Evolutionary conservation across 1,140 invertebrate genomes (phyloP).

Genomic region (Drosophila arizonae): DNA sequence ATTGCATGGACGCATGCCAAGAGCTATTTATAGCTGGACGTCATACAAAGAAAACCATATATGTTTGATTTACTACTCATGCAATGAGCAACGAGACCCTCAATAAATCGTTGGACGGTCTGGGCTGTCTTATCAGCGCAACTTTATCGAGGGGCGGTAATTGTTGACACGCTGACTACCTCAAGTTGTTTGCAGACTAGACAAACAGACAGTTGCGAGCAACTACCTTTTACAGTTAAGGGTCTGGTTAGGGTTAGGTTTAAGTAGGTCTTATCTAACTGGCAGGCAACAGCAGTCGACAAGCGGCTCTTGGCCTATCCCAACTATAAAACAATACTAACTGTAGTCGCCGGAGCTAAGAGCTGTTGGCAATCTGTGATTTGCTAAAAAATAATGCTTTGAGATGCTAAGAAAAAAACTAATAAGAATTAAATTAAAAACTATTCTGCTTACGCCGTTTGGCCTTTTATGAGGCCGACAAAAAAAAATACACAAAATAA

Average conservation of each 20-base stretch:
- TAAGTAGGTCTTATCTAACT: constrained; percentile 19
- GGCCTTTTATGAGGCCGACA: constrained; percentile 58
- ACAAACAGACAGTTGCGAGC: constrained; percentile 20
- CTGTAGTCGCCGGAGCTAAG: constrained; percentile 22
- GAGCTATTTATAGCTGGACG: constrained; percentile 43
- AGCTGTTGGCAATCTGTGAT: constrained; percentile 26
- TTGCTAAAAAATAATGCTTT: too few relatives aligned
- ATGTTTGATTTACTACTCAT: constrained; percentile 44
- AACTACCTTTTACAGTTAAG: constrained; percentile 39
- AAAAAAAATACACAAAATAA: constrained; percentile 49
- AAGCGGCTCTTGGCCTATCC: constrained; percentile 32
- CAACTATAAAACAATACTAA: constrained; percentile 34
- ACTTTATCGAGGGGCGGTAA: constrained; percentile 39
- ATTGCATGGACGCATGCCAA: constrained; percentile 19
- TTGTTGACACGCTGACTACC: constrained; percentile 41
- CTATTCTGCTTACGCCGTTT: constrained; percentile 60
- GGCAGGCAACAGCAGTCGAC: constrained; percentile 22
- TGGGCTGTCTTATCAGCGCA: constrained; percentile 44
- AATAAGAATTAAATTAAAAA: constrained; percentile 73
- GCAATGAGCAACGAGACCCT: constrained; percentile 21
- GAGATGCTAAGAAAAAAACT: too few relatives aligned
- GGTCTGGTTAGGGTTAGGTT: constrained; percentile 22
- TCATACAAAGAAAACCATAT: constrained; percentile 34
- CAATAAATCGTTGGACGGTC: constrained; percentile 17
- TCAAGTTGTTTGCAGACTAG: constrained; percentile 9